phyloP scores from a whole-genome alignment of 2,113 vertebrate genomes.

The Zeus faber region DNA sequence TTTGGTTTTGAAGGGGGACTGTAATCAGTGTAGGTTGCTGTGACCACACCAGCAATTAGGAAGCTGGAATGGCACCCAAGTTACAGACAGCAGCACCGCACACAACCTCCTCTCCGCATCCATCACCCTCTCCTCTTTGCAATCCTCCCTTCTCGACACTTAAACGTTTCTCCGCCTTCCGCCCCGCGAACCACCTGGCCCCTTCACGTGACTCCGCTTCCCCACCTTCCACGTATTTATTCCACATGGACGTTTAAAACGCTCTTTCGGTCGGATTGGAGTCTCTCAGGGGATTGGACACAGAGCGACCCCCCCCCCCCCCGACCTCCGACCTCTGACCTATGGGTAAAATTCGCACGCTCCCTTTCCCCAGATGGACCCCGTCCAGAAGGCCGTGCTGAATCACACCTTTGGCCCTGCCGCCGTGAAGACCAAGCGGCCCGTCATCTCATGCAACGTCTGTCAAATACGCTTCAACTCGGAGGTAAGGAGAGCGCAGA shows the following conservation, averaged over 20 bases:
- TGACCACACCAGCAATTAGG: constrained; percentile 44
- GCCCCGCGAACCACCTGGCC: not conserved
- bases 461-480: constrained; percentile 92
- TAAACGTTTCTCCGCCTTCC: not conserved
- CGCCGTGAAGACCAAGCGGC: constrained; percentile 80
- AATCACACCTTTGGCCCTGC: constrained; percentile 84
- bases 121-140: constrained; percentile 42
- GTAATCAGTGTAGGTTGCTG: constrained; percentile 46
- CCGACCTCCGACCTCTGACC: not conserved
- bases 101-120: constrained; percentile 43
- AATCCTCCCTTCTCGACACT: constrained; percentile 22
- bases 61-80: constrained; percentile 47
- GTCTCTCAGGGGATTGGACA: too few species aligned
- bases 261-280: too few species aligned
- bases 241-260: too few species aligned
- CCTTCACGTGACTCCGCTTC: not conserved
- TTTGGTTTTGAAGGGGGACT: constrained; percentile 1
- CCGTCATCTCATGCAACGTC: constrained; percentile 87
- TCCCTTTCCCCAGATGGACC: constrained; percentile 83
- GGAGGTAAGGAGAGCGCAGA: constrained; percentile 80
- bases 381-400: constrained; percentile 84
- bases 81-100: constrained; percentile 39
- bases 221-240: constrained; percentile 21
- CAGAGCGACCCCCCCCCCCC: not conserved
- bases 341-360: constrained; percentile 3